Percentiles rank a stretch among this genome's conserved stretches.
Evolutionary conservation across 2,113 vertebrate species (phyloP).

Genomic region (Actenoides hombroni): DNA sequence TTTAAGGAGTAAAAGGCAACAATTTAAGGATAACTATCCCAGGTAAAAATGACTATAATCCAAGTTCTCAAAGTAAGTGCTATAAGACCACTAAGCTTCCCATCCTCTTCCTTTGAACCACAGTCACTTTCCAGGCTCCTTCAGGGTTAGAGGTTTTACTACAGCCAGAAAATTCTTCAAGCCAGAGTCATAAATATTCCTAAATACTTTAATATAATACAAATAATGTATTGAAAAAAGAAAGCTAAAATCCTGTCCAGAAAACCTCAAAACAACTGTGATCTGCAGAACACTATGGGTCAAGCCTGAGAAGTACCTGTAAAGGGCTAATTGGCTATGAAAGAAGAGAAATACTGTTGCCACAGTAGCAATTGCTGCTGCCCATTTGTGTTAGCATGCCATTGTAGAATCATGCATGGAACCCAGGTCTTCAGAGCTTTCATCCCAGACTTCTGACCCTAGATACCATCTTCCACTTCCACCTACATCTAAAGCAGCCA

Average conservation of each 20-base stretch:
- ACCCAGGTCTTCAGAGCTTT: background rate
- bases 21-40: background rate
- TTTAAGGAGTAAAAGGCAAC: background rate
- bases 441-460: background rate
- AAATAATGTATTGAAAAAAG: background rate
- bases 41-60: background rate
- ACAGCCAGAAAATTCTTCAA: background rate
- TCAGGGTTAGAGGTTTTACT: background rate
- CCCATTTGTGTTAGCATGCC: background rate
- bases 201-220: background rate
- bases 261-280: background rate
- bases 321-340: background rate
- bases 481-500: background rate
- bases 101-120: background rate
- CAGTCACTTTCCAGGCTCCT: background rate
- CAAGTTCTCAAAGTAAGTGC: background rate
- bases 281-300: background rate
- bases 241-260: background rate
- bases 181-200: background rate
- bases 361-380: background rate
- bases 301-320: background rate
- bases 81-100: background rate
- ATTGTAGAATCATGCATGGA: background rate
- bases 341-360: background rate
- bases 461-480: background rate